Evolutionary conservation across 2,888 invertebrate genomes (phyloP).

Genomic region (Hoplodrina blanda): DNA sequence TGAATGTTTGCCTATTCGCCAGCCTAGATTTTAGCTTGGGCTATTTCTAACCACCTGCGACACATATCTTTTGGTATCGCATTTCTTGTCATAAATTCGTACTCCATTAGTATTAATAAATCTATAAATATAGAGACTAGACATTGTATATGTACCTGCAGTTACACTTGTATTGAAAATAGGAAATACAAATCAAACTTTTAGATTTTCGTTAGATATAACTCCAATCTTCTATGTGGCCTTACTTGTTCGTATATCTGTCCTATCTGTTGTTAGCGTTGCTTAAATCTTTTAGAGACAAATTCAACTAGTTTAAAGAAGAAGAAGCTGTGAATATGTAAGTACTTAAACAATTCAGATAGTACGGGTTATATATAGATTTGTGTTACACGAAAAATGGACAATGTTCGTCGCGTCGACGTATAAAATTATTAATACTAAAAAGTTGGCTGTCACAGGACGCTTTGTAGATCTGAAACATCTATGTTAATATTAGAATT

Average conservation of each 20-base stretch:
- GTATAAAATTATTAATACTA: neutral
- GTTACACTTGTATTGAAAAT: slow-evolving; percentile 11
- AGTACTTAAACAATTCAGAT: slow-evolving; percentile 20
- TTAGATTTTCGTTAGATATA: slow-evolving; percentile 12
- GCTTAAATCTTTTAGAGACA: slow-evolving; percentile 32
- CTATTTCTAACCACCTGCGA: neutral
- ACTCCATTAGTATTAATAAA: slow-evolving; percentile 24
- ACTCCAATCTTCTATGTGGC: slow-evolving; percentile 9
- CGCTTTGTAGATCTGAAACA: too few relatives aligned
- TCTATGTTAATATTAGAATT: too few relatives aligned
- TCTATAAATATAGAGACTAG: slow-evolving; percentile 19
- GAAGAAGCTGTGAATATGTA: slow-evolving; percentile 28
- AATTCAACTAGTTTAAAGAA: slow-evolving; percentile 4
- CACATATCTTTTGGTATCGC: neutral
- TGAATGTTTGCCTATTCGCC: neutral
- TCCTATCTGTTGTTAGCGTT: slow-evolving; percentile 36
- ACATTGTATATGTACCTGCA: slow-evolving; percentile 5
- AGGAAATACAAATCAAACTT: neutral
- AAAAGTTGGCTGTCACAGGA: too few relatives aligned
- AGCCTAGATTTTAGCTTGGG: neutral
- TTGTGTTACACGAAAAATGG: neutral
- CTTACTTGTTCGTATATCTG: slow-evolving; percentile 37
- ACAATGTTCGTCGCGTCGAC: neutral
- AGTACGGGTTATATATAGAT: neutral
- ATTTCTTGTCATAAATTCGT: neutral